These are phyloP conservation scores for Exocentrus adspersus DNA, from an alignment of 2,888 invertebrate species.

Conservation along the genomic window DNA sequence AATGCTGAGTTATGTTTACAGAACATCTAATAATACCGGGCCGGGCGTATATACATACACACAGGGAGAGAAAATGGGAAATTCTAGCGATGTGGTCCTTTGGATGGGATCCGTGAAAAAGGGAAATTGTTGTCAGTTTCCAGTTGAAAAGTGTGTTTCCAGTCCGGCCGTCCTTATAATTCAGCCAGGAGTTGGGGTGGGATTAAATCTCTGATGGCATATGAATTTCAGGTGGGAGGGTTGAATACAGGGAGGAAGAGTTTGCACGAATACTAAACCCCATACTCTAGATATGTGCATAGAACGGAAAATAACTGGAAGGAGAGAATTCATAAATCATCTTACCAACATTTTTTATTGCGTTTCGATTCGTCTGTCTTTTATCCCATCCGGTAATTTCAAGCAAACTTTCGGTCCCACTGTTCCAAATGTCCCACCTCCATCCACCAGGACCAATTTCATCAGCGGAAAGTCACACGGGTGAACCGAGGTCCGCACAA, in stretches of 20 bases:
- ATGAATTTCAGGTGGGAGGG: no score
- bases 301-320: no score
- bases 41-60: background rate
- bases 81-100: background rate
- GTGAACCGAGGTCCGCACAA: conserved; percentile 25
- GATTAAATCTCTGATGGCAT: background rate
- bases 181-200: background rate
- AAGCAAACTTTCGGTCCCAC: no score
- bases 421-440: background rate
- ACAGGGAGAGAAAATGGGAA: background rate
- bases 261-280: no score
- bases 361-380: no score
- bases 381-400: no score
- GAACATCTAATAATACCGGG: conserved; percentile 35
- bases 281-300: no score
- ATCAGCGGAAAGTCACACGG: conserved; percentile 10
- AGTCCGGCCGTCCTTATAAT: background rate
- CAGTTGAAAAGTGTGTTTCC: background rate
- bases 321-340: no score
- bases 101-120: background rate
- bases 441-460: conserved; percentile 5
- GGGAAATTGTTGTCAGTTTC: background rate
- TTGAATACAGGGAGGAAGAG: no score
- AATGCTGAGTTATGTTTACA: conserved; percentile 35
- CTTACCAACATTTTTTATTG: no score